Conservation (phyloP, 2,797 vertebrate species). For the Clarias pachynema region DNA sequence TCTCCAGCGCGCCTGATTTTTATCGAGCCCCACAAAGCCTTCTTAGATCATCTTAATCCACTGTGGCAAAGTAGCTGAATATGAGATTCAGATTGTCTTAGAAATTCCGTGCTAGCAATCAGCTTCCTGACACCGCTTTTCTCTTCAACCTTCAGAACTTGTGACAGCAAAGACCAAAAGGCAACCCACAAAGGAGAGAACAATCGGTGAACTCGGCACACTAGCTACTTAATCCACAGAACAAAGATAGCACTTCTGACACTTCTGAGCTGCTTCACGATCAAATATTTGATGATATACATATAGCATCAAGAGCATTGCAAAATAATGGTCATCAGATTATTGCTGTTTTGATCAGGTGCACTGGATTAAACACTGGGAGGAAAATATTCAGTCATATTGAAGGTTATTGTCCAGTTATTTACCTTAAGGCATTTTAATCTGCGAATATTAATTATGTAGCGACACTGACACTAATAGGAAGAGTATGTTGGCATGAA, state of each 20-base stretch:
- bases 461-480: too few species aligned
- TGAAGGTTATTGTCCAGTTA: not conserved
- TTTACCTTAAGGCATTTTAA: not conserved
- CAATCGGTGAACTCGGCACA: slow-evolving; percentile 82
- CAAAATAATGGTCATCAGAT: not conserved
- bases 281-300: slow-evolving; percentile 78
- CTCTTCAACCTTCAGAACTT: slow-evolving; percentile 90
- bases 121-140: slow-evolving; percentile 87
- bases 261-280: slow-evolving; percentile 81
- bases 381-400: not conserved
- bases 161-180: slow-evolving; percentile 91
- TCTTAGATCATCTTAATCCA: slow-evolving; percentile 93
- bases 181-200: slow-evolving; percentile 86
- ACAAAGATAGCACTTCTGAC: slow-evolving; percentile 84
- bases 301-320: slow-evolving; percentile 12
- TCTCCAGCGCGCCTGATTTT: slow-evolving; percentile 81
- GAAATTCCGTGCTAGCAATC: slow-evolving; percentile 89
- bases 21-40: slow-evolving; percentile 89
- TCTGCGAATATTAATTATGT: not conserved
- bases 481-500: too few species aligned
- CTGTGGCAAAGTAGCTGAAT: slow-evolving; percentile 93
- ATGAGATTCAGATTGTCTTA: slow-evolving; percentile 91
- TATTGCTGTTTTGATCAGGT: not conserved
- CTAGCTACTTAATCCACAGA: slow-evolving; percentile 80
- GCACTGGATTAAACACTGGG: not conserved